Conservation (phyloP, 2,113 vertebrate genomes). For the Pantherophis guttatus region DNA sequence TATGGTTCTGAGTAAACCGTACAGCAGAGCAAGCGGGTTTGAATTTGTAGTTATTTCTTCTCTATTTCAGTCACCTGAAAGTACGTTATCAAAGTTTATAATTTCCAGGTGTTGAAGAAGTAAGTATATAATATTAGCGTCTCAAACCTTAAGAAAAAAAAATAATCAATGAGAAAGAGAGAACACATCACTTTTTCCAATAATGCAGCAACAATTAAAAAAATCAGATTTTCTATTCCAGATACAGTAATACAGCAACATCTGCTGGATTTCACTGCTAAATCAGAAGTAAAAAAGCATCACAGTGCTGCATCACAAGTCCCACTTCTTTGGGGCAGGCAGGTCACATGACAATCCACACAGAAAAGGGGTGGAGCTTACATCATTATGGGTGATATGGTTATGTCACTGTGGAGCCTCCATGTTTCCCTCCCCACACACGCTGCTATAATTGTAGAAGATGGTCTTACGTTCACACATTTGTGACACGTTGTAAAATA, state of each 20-base stretch:
- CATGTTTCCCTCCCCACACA: background rate
- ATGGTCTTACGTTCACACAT: background rate
- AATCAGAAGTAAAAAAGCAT: background rate
- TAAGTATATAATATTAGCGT: background rate
- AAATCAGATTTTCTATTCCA: background rate
- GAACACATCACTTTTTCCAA: background rate
- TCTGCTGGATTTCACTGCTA: background rate
- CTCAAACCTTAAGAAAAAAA: background rate
- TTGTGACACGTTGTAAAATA: background rate
- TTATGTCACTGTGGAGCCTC: background rate
- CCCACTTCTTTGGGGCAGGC: background rate
- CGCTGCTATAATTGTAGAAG: background rate
- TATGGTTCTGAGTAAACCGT: background rate
- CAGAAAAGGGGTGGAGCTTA: background rate
- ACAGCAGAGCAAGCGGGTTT: background rate
- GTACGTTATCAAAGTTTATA: background rate
- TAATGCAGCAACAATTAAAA: background rate
- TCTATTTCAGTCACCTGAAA: background rate
- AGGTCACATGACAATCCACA: background rate
- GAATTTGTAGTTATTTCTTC: background rate
- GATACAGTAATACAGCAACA: background rate
- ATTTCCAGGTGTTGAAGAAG: background rate
- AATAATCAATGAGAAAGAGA: background rate
- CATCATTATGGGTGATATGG: background rate
- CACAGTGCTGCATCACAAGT: background rate